Base-by-base conservation (phyloP, 2,888 invertebrate species). In the Acleris sparsana region DNA sequence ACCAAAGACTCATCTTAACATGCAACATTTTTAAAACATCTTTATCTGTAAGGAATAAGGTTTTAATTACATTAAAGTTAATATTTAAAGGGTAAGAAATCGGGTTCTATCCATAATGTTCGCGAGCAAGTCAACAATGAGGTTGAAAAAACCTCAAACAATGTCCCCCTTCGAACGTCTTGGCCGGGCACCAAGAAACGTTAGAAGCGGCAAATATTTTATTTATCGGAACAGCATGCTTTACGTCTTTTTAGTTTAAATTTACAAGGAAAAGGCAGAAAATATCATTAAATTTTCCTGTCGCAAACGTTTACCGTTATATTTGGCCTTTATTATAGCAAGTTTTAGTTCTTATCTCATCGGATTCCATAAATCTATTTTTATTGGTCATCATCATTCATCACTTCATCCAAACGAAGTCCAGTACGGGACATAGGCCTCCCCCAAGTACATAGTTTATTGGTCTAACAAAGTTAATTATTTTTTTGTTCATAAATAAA, bases 111-210 rank as follows among this genome's bases (percentile, higher is more conserved):
- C 58, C 58, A 16, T 59, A 56, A 73, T 75, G 76, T 85, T 87
- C 75, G 80, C 83, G 70, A 75, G 72, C 73, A 78, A 79, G 83
- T 82, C 69, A 84, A 88, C 85, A 88, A 85, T 80, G 80, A 83
- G 80, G 73, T 72, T 73, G 75, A 71, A 74, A 71, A 82, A 84
- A 85, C 83, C 84, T 83, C 78, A 80, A 80, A 83, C 82, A 84
- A 82, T 76, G 63, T 44, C 57, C 59, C 58, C 59, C 49, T 58
- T 53, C 73, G 17, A 46, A n/a, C 57, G 57, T 57, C 57, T 57
- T 57, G 13, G 25, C n/a, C 25, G 25, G 46, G 57, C 44, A 22
- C 46, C 22, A 57, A 46, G 17, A 46, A 25, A 4, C 4, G 16
- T 46, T 46, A 57, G 57, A 57, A n/a, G 18, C 11, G 57, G 57